Percentiles rank a stretch among this genome's conserved stretches.
These are phyloP conservation scores for Lepus oiostolus DNA, from an alignment of 2,797 vertebrate genomes.

Conservation along the genomic window DNA sequence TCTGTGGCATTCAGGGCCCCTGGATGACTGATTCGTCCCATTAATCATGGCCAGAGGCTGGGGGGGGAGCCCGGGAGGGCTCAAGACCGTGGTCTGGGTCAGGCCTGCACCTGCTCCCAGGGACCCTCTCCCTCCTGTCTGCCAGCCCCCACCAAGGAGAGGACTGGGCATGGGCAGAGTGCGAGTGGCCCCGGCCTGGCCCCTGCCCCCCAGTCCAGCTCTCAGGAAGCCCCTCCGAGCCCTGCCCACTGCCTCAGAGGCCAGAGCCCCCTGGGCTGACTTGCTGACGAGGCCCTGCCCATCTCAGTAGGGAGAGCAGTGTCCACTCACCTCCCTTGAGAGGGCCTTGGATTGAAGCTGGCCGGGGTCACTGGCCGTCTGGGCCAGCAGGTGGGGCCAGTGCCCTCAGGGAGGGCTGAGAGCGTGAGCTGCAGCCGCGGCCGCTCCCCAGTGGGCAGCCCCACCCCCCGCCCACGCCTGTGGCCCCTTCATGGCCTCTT, in stretches of 20 bases:
- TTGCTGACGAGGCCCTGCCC: neutral
- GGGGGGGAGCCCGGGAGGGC: neutral
- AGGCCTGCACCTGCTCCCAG: neutral
- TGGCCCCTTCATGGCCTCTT: neutral
- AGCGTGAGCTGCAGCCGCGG: neutral
- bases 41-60: slow-evolving; percentile 80
- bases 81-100: rapidly evolving
- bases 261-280: neutral
- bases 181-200: neutral
- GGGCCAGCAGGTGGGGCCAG: no score
- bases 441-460: neutral
- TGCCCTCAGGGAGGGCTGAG: neutral
- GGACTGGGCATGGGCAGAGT: neutral
- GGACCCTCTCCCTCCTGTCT: neutral
- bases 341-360: no score
- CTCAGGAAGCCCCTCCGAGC: neutral
- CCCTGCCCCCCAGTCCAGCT: neutral
- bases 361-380: no score
- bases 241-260: no score
- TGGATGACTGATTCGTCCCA: slow-evolving; percentile 79
- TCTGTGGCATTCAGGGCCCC: slow-evolving; percentile 45
- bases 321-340: no score
- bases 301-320: neutral
- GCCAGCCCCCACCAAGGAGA: neutral
- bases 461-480: neutral